phyloP scores from a whole-genome alignment of 2,797 vertebrate species.

The Chaenodraco wilsoni region DNA sequence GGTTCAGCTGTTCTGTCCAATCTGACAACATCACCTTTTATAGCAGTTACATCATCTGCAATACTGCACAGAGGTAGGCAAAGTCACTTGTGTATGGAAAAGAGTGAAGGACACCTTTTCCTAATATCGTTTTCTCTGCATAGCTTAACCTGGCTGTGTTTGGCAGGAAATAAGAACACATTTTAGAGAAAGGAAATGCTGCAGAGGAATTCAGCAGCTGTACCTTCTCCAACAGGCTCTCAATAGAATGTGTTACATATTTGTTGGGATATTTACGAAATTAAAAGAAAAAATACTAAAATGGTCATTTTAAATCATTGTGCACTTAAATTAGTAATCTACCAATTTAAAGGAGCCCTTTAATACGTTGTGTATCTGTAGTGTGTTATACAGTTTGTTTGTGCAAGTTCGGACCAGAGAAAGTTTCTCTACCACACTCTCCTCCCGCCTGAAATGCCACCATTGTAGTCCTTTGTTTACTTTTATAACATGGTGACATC shows the following conservation, averaged over 20 bases:
- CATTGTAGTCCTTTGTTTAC: too few species aligned
- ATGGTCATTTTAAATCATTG: not conserved
- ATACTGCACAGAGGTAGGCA: conserved; percentile 5
- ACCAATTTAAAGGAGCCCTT: too few species aligned
- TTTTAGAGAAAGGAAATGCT: not conserved
- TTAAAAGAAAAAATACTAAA: not conserved
- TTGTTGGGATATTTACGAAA: not conserved
- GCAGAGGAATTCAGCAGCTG: not conserved
- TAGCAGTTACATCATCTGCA: conserved; percentile 31
- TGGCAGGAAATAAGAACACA: conserved; percentile 2
- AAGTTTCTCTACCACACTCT: too few species aligned
- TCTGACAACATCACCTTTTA: conserved; percentile 21
- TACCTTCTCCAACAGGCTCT: not conserved
- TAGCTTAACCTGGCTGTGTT: not conserved
- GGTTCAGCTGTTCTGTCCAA: conserved; percentile 20
- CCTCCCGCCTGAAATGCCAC: too few species aligned
- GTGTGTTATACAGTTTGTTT: too few species aligned
- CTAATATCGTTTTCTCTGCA: conserved; percentile 3
- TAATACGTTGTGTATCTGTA: too few species aligned
- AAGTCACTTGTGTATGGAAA: not conserved
- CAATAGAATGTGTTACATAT: not conserved
- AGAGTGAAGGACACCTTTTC: conserved; percentile 8
- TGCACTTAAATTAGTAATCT: too few species aligned
- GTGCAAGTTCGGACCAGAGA: too few species aligned
- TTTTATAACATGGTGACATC: too few species aligned